Evolutionary conservation across 2,113 vertebrate species (phyloP), one percentile per base, ranked within the genome.

Genomic region (Chitala chitala): DNA sequence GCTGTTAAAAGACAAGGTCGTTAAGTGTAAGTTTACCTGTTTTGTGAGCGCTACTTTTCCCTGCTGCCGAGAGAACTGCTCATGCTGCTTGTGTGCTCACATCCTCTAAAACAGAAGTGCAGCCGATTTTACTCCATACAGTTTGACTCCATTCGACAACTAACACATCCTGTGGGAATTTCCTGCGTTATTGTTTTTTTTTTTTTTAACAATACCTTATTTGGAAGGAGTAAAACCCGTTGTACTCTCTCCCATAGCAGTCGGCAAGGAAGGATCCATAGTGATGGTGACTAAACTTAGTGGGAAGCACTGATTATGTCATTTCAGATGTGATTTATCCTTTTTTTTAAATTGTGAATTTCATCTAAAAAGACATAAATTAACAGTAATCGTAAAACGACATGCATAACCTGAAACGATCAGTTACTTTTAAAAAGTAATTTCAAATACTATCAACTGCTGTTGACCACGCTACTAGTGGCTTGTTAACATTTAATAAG

Each of bases 131-230:
- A 59, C 76, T 70, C 78, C 76, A 74, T 72, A 46, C 82, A 77
- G 82, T 46, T 77, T 77, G 26, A 81, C 82, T 84, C 79, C 76
- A 68, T 61, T 56, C 59, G 81, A 75, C 83, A 74, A 81, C 77
- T 82, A 68, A 68, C 81, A 83, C 86, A 88, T 90, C 89, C 88
- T 90, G 88, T 88, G 84, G 87, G 82, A 90, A 89, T 85, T 89
- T 88, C 88, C 89, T 87, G 84, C 82, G 77, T 76, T 75, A 70
- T 75, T 68, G 69, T 78, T 77, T 76, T 65, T 79, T 71, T 72
- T 33, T 50, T 80, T 84, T 82, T 71, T 75, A 42, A 76, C 78
- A 87, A 80, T 75, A 59, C 89, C 89, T 85, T 88, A 88, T 88
- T 89, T 86, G 85, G 90, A 82, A 84, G n/a, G n/a, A n/a, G n/a